Conservation (phyloP, 2,113 vertebrate genomes). For the Solenodon paradoxus region DNA sequence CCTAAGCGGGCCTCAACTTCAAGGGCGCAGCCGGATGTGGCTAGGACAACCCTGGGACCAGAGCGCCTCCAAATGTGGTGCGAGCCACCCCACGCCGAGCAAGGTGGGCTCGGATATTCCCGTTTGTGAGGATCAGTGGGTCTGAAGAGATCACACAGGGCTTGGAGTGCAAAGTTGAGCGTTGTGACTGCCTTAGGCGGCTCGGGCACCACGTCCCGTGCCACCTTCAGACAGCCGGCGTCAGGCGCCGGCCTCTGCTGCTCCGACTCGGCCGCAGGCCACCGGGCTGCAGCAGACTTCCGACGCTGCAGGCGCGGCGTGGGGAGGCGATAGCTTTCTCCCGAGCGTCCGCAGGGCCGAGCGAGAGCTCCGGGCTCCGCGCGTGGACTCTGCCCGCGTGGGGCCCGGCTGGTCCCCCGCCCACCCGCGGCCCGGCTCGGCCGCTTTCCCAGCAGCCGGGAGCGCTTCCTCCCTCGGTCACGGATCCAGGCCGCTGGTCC, state of each 20-base stretch:
- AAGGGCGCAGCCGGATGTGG: background rate
- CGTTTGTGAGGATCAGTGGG: background rate
- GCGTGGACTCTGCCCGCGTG: background rate
- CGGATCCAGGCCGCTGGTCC: conserved; percentile 95
- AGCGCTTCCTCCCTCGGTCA: conserved; percentile 96
- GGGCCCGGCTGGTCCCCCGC: background rate
- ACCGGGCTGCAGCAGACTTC: background rate
- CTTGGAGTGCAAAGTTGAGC: background rate
- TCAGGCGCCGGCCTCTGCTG: background rate
- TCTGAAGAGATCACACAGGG: background rate
- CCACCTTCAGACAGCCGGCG: accelerated
- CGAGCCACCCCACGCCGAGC: background rate
- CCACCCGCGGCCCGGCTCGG: background rate
- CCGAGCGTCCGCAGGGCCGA: background rate
- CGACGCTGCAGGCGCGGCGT: background rate
- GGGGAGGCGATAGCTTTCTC: background rate
- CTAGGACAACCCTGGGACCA: conserved; percentile 30
- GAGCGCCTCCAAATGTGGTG: background rate
- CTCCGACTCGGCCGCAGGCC: background rate
- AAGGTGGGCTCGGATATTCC: background rate
- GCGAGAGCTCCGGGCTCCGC: background rate
- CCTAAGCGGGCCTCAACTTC: background rate
- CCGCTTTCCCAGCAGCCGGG: conserved; percentile 82
- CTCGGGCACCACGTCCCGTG: background rate
- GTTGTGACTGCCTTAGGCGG: background rate